Conservation (phyloP, 2,113 vertebrate species). For the Tricholaema leucomelas region DNA sequence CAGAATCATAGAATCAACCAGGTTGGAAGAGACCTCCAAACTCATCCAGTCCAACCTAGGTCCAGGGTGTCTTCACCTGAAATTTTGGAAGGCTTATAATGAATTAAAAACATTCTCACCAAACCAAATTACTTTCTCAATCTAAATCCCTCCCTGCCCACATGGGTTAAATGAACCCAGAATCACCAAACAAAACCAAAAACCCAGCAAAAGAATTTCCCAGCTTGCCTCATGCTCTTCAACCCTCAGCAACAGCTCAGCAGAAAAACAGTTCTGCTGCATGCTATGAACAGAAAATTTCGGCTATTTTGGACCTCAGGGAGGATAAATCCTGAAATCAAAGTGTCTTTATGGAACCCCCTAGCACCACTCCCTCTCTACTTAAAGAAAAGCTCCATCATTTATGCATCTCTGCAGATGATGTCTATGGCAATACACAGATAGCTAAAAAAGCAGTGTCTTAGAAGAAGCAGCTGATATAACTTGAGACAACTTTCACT, state of each 20-base stretch:
- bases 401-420: conserved; percentile 51
- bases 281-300: conserved; percentile 64
- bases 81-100: not conserved
- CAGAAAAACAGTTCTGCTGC: conserved; percentile 61
- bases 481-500: not conserved
- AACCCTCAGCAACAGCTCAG: conserved; percentile 59
- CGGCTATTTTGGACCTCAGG: conserved; percentile 64
- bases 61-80: no score
- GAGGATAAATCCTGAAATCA: conserved; percentile 68
- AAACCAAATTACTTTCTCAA: conserved; percentile 55
- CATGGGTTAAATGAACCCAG: conserved; percentile 63
- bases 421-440: not conserved
- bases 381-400: conserved; percentile 23
- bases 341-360: conserved; percentile 60
- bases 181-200: conserved; percentile 21
- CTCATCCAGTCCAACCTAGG: no score
- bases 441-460: not conserved
- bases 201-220: no score
- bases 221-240: conserved; percentile 49
- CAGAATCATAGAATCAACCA: no score
- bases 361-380: conserved; percentile 59
- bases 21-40: no score
- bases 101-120: not conserved
- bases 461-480: not conserved
- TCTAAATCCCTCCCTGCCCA: conserved; percentile 57